A percentile compares a stretch with the other conserved stretches of the same genome.
Evolutionary conservation across 2,888 invertebrate species (phyloP).

Genomic region (Elegia similella): DNA sequence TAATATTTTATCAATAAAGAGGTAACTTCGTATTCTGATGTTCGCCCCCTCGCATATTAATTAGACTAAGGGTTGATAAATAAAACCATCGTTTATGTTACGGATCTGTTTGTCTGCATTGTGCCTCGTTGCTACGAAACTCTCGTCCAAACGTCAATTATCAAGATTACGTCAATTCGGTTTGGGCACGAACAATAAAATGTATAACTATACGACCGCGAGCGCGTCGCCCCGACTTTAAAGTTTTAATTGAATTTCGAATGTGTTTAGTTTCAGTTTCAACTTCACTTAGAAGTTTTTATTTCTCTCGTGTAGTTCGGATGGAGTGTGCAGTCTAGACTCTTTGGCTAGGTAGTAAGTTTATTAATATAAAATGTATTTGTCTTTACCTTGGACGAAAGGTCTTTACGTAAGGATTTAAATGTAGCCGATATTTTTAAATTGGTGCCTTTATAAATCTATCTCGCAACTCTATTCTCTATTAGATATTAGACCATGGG

Average conservation of each 20-base stretch:
- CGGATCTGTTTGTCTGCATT: slow-evolving; percentile 20
- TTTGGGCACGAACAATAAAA: slow-evolving; percentile 32
- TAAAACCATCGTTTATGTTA: slow-evolving; percentile 11
- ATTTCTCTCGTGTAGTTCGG: slow-evolving; percentile 11
- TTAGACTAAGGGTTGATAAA: slow-evolving; percentile 5
- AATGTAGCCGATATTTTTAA: no score
- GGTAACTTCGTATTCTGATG: slow-evolving; percentile 1
- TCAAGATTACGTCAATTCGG: slow-evolving; percentile 54
- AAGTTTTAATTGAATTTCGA: slow-evolving; percentile 22
- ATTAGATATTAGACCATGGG: no score
- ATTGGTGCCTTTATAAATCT: no score
- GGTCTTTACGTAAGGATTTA: no score
- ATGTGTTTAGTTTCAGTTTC: slow-evolving; percentile 18
- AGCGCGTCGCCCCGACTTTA: slow-evolving; percentile 20
- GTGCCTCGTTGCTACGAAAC: slow-evolving; percentile 33
- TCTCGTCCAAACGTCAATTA: slow-evolving; percentile 45
- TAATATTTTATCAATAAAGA: neutral
- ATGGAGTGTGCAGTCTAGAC: slow-evolving; percentile 8
- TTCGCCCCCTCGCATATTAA: slow-evolving; percentile 12
- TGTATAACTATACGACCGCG: slow-evolving; percentile 34
- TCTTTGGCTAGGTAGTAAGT: neutral
- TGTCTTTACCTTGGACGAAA: neutral
- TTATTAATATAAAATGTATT: neutral
- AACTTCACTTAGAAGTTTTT: slow-evolving; percentile 16
- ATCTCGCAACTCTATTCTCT: no score